Base-by-base conservation (phyloP, 2,888 invertebrate genomes). In the Plebejus argus region DNA sequence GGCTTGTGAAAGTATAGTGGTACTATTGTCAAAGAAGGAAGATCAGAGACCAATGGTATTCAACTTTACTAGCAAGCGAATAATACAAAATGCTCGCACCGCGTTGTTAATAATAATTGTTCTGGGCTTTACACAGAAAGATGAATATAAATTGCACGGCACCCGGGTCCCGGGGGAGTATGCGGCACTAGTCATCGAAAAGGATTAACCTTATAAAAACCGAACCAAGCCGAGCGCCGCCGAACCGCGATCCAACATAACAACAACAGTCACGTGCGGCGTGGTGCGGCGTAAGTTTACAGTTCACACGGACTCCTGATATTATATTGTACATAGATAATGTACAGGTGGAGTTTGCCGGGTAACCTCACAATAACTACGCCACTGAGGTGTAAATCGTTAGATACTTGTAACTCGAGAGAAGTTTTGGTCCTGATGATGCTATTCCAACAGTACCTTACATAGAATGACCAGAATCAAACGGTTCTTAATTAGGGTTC, bases 261-360 rank as follows among this genome's bases (percentile, higher is more conserved):
- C 28, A 15, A 66, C 28, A 28, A 15, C 28, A 66, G 66, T 66
- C 66, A 66, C 66, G 66, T 28, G 66, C 28, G 4, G 28, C 23
- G 15, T 15, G 28, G 66, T 28, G 66, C 28, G 4, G 28, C 23
- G 15, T 15, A 66, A 66, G 15, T 61, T 61, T 61, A 23, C 4
- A 23, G 23, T 28, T 66, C 66, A 66, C 66, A 28, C 6, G 28
- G 66, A 66, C 66, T 28, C 5, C 66, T 28, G 66, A 66, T 61
- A 33, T 5, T 39, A 66, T 66, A 66, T 66, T 28, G 66, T 66
- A 66, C 66, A 66, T 28, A 66, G 66, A 66, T 66, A 66, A 66
- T 66, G 66, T 66, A 28, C 66, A 66, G 66, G 28, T 28, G 66
- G 28, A 66, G 66, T 66, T 66, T 66, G 28, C 6, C 15, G 61